Percentiles rank a stretch among this genome's conserved stretches.
Conservation (phyloP, 2,113 vertebrate species). For the Chloebia gouldiae region DNA sequence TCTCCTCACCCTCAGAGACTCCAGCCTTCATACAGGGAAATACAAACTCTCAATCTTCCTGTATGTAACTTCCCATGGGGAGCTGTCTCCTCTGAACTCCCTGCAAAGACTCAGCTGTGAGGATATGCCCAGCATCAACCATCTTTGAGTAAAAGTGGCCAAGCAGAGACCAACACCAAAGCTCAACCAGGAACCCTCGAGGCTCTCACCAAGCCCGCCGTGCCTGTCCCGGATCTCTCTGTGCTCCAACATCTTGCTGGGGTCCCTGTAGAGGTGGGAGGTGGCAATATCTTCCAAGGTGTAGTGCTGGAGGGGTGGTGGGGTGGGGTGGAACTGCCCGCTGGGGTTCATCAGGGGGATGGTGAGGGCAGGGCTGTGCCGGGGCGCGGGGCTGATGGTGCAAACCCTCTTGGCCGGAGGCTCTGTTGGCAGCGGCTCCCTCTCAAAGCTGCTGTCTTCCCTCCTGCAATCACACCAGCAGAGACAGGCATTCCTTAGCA, state of each 20-base stretch:
- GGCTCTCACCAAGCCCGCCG: constrained; percentile 77
- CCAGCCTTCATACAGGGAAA: neutral
- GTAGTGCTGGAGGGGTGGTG: constrained; percentile 95
- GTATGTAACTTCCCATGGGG: neutral
- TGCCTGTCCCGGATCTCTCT: constrained; percentile 91
- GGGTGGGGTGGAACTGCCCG: constrained; percentile 91
- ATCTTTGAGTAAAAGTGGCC: neutral
- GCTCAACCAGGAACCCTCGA: neutral
- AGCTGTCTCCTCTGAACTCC: neutral
- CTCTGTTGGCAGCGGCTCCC: constrained; percentile 82
- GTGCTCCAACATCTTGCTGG: constrained; percentile 88
- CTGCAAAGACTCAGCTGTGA: neutral
- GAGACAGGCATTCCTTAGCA: neutral
- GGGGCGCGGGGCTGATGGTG: constrained; percentile 96
- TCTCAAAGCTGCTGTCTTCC: constrained; percentile 92
- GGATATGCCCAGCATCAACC: neutral
- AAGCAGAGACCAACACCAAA: neutral
- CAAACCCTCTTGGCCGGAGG: constrained; percentile 93
- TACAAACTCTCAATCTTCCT: neutral
- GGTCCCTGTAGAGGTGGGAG: constrained; percentile 92
- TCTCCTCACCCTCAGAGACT: neutral
- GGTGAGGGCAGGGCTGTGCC: constrained; percentile 93
- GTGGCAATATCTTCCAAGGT: constrained; percentile 93
- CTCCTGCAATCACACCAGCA: constrained; percentile 67
- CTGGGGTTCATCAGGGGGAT: constrained; percentile 81